These are phyloP conservation scores for Ornithoptera priamus DNA, from an alignment of 2,888 invertebrate genomes.

Conservation along the genomic window DNA sequence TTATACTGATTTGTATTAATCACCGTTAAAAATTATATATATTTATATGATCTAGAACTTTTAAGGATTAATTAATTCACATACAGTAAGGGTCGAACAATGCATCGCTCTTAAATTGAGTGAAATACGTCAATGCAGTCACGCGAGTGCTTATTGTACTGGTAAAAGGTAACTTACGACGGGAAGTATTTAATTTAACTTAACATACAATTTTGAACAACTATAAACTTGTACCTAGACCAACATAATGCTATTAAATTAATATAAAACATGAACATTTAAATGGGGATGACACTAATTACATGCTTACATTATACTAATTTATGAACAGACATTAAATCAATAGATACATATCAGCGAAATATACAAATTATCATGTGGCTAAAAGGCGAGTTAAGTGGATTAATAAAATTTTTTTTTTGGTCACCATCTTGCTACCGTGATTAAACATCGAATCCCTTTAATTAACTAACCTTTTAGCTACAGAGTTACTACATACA, in stretches of 20 bases:
- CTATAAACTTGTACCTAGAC: constrained; percentile 50
- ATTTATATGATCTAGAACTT: constrained; percentile 80
- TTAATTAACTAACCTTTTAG: constrained; percentile 21
- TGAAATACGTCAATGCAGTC: constrained; percentile 34
- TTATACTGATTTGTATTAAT: constrained; percentile 1
- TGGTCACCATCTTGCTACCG: not conserved
- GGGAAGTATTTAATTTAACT: constrained; percentile 41
- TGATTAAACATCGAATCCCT: not conserved
- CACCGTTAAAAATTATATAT: constrained; percentile 53
- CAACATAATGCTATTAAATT: constrained; percentile 59
- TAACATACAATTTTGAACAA: constrained; percentile 38
- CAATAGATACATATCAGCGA: constrained; percentile 45
- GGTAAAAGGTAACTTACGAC: constrained; percentile 43
- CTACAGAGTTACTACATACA: constrained; percentile 20
- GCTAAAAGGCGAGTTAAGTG: constrained; percentile 30
- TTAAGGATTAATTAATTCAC: constrained; percentile 59
- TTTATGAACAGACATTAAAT: constrained; percentile 59
- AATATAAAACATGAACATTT: constrained; percentile 63
- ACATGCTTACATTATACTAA: constrained; percentile 66
- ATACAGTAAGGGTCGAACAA: constrained; percentile 43
- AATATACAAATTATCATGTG: constrained; percentile 36
- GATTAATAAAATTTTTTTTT: not conserved
- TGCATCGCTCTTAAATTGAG: constrained; percentile 39
- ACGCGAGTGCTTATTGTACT: constrained; percentile 42
- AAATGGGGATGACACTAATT: constrained; percentile 68